Base-by-base conservation (phyloP, 2,888 invertebrate species). In the Oxyteleia sp. region DNA sequence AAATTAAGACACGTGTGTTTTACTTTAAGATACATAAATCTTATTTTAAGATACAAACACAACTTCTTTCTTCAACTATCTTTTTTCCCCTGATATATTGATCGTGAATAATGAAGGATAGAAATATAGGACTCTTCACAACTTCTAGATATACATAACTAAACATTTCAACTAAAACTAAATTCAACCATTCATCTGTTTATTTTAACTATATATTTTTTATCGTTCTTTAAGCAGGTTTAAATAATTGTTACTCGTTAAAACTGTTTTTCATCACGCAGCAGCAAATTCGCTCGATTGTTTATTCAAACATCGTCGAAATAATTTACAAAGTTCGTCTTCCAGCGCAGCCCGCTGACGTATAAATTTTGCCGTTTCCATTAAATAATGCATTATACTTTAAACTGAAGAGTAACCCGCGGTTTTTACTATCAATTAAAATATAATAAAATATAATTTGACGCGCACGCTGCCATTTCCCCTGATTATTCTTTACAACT, bases 271-370 rank as follows among this genome's bases (percentile, higher is more conserved):
- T 8, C 32, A 8, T 32, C n/a, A n/a, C n/a, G n/a, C 32, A 11
- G 15, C 59, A 59, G 15, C 8, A 59, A 59, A 59, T 59, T 59
- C 26, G 0, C 26, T 7, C 15, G 5, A 59, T 59, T 59, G 43
- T 59, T 59, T 38, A 59, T 43, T 59, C 43, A 59, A 26, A 26
- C n/a, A n/a, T n/a, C 8, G 0, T 13, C 10, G 7, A 59, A 59
- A 59, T 59, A 26, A 59, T 59, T 59, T 59, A 59, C 43, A 59
- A 59, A 59, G 43, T 59, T 43, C 15, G 43, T 59, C 41, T 15
- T 43, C 18, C 7, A 38, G 13, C 59, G 41, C 51, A 26, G 10
- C 26, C 26, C 11, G 43, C 13, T 10, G 32, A 1, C 4, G 26
- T 23, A 59, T 43, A 59, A 43, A 59, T 43, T 59, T 43, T 43